These are phyloP conservation scores for Coluber constrictor DNA, from an alignment of 2,797 vertebrate genomes.

Conservation along the genomic window DNA sequence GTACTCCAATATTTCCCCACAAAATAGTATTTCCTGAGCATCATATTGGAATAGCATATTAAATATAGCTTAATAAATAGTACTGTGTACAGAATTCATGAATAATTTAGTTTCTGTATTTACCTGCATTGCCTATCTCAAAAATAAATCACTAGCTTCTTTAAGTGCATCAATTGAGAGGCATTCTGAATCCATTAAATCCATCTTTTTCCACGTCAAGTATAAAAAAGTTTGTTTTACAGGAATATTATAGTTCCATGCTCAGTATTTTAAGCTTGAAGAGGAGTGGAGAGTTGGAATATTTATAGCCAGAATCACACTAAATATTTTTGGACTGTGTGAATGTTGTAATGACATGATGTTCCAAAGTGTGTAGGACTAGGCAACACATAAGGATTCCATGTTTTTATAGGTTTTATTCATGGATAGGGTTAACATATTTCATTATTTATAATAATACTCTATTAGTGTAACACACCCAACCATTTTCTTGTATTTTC, in stretches of 20 bases:
- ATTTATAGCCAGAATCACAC: background rate
- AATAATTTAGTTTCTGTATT: background rate
- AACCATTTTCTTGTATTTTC: background rate
- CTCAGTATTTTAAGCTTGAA: background rate
- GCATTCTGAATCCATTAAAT: background rate
- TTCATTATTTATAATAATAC: background rate
- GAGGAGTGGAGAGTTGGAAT: background rate
- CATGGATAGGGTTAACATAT: background rate
- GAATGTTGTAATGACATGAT: background rate
- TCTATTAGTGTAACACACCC: background rate
- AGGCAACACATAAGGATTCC: background rate
- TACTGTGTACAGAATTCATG: background rate
- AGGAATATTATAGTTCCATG: background rate
- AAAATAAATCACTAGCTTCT: background rate
- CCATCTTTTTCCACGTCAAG: background rate
- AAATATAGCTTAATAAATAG: background rate
- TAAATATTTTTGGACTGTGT: background rate
- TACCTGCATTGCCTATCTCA: background rate
- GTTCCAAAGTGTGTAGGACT: background rate
- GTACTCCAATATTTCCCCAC: background rate
- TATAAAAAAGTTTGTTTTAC: background rate
- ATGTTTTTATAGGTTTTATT: background rate
- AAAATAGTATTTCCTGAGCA: background rate
- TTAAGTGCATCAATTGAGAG: background rate
- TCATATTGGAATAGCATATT: background rate